Conservation (phyloP, 2,797 vertebrate species). For the Vireo griseus region DNA sequence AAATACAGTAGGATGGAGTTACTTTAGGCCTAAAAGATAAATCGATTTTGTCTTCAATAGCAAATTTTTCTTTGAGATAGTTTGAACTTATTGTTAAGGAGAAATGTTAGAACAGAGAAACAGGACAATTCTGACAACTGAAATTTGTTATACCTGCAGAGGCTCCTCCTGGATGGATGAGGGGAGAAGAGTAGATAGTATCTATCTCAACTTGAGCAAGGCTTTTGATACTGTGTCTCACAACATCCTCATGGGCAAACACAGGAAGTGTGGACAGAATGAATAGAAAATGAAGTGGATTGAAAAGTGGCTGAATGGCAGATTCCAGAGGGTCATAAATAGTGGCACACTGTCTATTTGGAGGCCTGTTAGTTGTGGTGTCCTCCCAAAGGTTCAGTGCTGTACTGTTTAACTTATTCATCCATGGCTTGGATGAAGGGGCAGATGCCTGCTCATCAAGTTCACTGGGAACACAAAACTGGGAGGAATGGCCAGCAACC, state of each 20-base stretch:
- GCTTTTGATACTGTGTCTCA: neutral
- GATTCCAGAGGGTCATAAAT: neutral
- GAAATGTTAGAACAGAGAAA: neutral
- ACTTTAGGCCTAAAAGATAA: neutral
- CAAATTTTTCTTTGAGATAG: neutral
- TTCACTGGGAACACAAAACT: neutral
- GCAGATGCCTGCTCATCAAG: neutral
- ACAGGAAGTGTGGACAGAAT: no score
- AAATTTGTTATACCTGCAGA: neutral
- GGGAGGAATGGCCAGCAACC: neutral
- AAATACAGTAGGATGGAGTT: neutral
- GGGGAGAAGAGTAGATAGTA: neutral
- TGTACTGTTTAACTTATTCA: neutral
- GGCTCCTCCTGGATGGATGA: neutral
- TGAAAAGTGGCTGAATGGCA: neutral
- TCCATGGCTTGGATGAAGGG: neutral
- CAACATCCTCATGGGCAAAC: neutral
- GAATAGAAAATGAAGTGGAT: neutral
- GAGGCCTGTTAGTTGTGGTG: neutral
- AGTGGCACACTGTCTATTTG: neutral
- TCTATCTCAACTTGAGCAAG: neutral
- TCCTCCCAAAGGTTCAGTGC: neutral
- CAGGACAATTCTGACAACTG: neutral
- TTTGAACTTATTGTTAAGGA: neutral
- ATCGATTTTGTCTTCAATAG: neutral